These are phyloP conservation scores for Zaprionus kolodkinae DNA, from an alignment of 1,140 invertebrate species.

Conservation along the genomic window DNA sequence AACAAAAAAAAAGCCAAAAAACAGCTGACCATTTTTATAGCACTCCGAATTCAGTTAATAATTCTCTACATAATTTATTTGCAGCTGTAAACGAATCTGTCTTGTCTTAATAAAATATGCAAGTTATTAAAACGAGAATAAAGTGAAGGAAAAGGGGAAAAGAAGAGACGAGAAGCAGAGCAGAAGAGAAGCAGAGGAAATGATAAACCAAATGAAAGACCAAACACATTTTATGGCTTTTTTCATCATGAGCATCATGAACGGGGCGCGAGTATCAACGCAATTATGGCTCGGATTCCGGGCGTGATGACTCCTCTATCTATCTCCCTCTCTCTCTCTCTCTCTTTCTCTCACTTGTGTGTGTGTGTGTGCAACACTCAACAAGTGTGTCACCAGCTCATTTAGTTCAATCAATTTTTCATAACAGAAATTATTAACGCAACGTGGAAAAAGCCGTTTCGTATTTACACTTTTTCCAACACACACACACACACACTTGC, in stretches of 20 bases:
- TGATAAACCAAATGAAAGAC: constrained; percentile 25
- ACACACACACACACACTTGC: neutral
- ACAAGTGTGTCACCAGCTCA: constrained; percentile 82
- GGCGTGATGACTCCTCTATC: neutral
- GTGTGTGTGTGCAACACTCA: constrained; percentile 55
- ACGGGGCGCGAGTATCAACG: constrained; percentile 5
- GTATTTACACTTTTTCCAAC: constrained; percentile 39
- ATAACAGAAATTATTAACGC: constrained; percentile 81
- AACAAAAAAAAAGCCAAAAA: neutral
- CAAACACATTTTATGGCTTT: constrained; percentile 66
- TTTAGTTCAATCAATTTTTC: constrained; percentile 81
- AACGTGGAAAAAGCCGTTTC: constrained; percentile 55
- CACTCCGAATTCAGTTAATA: constrained; percentile 48
- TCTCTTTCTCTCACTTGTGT: too few relatives aligned
- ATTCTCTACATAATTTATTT: constrained; percentile 63
- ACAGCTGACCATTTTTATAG: constrained; percentile 25
- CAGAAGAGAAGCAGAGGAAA: neutral
- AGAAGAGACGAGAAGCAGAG: neutral
- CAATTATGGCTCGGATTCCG: constrained; percentile 2
- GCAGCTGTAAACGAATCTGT: constrained; percentile 58
- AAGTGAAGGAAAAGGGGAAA: too few relatives aligned
- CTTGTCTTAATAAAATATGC: constrained; percentile 47
- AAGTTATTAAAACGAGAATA: constrained; percentile 50
- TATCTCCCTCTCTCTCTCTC: too few relatives aligned
- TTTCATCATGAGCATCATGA: constrained; percentile 57